These are phyloP conservation scores for Botia kubotai DNA, from an alignment of 2,797 vertebrate genomes.

Conservation along the genomic window DNA sequence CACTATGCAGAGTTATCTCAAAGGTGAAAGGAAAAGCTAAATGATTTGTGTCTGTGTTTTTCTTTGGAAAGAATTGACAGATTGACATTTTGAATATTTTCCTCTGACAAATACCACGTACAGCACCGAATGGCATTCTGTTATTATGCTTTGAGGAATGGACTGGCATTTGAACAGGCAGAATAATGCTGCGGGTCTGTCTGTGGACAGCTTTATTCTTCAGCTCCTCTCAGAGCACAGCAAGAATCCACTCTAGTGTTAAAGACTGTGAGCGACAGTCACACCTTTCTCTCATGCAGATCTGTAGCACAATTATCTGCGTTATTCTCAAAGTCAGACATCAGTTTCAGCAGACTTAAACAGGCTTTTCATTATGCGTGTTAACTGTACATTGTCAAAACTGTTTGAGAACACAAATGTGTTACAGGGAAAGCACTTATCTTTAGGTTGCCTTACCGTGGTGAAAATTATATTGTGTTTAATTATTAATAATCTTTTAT, in stretches of 20 bases:
- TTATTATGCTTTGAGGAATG: conserved; percentile 37
- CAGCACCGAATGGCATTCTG: conserved; percentile 20
- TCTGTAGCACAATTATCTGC: conserved; percentile 13
- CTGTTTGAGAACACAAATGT: neutral
- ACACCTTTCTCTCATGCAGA: conserved; percentile 3
- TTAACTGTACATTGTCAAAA: neutral
- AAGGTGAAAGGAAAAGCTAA: neutral
- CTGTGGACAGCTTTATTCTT: conserved; percentile 11
- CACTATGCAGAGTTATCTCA: conserved; percentile 4
- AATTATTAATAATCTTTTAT: no score
- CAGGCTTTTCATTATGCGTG: neutral
- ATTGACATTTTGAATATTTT: conserved; percentile 44
- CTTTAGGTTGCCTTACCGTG: no score
- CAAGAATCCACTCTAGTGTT: neutral
- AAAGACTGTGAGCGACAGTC: conserved; percentile 12
- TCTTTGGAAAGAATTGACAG: conserved; percentile 11
- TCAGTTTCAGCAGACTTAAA: conserved; percentile 9
- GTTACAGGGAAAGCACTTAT: no score
- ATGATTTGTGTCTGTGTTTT: neutral
- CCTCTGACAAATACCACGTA: conserved; percentile 14
- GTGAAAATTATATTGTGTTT: no score
- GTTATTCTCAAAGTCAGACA: conserved; percentile 6
- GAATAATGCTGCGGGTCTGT: conserved; percentile 23
- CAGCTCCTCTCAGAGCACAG: neutral
- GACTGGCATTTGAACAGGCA: conserved; percentile 33